These are phyloP conservation scores for Idaea dimidiata DNA, from an alignment of 2,888 invertebrate species.

Conservation along the genomic window DNA sequence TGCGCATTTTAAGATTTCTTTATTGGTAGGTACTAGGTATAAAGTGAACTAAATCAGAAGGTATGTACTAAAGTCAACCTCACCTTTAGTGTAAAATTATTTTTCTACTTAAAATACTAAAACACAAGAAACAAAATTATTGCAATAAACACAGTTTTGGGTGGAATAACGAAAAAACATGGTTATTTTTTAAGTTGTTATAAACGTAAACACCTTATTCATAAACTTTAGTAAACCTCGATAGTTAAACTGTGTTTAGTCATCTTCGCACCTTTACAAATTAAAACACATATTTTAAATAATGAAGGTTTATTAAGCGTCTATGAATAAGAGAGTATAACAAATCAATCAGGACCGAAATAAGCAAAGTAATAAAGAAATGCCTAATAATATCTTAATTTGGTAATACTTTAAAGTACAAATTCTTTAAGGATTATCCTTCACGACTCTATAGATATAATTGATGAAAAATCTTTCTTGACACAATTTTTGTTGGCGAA, in stretches of 20 bases:
- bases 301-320: too few species aligned
- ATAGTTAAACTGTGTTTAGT: background rate
- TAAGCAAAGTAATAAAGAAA: background rate
- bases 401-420: background rate
- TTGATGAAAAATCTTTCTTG: background rate
- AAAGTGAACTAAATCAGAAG: background rate
- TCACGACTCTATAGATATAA: background rate
- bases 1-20: background rate
- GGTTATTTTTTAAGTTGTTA: background rate
- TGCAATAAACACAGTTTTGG: background rate
- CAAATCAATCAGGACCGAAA: background rate
- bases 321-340: too few species aligned
- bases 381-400: constrained; percentile 1
- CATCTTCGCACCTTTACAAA: too few species aligned
- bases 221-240: background rate
- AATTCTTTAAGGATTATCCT: background rate
- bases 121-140: background rate
- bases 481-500: background rate
- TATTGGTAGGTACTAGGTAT: background rate
- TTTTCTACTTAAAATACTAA: constrained; percentile 4
- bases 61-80: constrained; percentile 4
- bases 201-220: background rate
- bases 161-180: background rate
- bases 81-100: constrained; percentile 3
- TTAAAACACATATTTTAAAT: too few species aligned